Conservation (phyloP, 1,140 invertebrate species). For the Drosophila sp. region DNA sequence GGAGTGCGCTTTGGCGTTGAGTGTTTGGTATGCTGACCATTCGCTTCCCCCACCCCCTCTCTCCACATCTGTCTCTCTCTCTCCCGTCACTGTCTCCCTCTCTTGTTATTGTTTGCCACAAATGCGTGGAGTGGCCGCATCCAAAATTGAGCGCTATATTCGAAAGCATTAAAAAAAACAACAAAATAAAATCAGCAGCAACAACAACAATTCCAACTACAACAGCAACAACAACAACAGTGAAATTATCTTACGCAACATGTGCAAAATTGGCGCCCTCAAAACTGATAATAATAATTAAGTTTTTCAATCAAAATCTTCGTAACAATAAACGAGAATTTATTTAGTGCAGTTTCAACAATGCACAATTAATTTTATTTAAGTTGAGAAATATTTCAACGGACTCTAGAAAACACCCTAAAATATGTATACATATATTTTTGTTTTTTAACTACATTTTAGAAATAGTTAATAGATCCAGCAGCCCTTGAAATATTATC, state of each 20-base stretch:
- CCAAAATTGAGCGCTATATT: constrained; percentile 16
- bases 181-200: no score
- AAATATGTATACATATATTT: no score
- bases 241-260: constrained; percentile 38
- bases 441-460: no score
- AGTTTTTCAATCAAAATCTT: constrained; percentile 1
- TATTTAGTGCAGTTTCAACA: no score
- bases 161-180: no score
- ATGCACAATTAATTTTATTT: no score
- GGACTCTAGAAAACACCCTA: no score
- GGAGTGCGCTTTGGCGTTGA: constrained; percentile 76
- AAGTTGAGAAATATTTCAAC: no score
- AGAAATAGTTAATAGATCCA: no score
- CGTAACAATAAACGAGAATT: no score
- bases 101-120: constrained; percentile 40
- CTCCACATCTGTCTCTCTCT: not conserved
- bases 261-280: constrained; percentile 56
- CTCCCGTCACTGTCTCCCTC: not conserved
- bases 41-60: not conserved
- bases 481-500: no score
- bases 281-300: constrained; percentile 18
- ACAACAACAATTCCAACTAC: constrained; percentile 20
- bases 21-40: constrained; percentile 74
- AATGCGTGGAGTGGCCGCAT: constrained; percentile 19
- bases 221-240: constrained; percentile 36